These are phyloP conservation scores for Cheilinus undulatus DNA, from an alignment of 2,113 vertebrate genomes.

Conservation along the genomic window DNA sequence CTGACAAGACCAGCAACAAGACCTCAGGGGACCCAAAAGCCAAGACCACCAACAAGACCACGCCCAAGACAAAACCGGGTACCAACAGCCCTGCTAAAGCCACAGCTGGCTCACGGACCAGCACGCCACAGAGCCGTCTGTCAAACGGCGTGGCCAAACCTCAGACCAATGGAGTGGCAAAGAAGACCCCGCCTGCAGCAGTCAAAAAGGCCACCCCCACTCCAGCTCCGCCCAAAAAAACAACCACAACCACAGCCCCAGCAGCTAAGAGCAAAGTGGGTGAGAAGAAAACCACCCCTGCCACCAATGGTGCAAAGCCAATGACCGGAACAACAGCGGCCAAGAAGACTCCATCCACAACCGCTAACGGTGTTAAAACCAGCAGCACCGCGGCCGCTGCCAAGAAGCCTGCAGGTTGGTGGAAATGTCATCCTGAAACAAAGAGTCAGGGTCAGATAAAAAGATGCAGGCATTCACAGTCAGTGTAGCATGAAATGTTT, in stretches of 20 bases:
- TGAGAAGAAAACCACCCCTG: constrained; percentile 77
- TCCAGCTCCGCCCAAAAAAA: constrained; percentile 66
- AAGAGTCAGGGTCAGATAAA: neutral
- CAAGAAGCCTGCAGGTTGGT: constrained; percentile 79
- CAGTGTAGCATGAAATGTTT: constrained; percentile 11
- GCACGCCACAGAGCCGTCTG: constrained; percentile 71
- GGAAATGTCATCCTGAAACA: constrained; percentile 2
- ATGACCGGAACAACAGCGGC: constrained; percentile 45
- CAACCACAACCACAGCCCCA: constrained; percentile 11
- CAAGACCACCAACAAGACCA: constrained; percentile 74
- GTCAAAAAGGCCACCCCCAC: constrained; percentile 74
- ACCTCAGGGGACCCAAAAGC: constrained; percentile 74
- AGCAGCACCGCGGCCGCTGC: constrained; percentile 56
- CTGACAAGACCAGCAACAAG: constrained; percentile 73
- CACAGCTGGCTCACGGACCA: constrained; percentile 64
- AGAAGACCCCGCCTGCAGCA: constrained; percentile 65
- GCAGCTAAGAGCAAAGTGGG: constrained; percentile 70
- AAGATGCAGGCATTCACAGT: neutral
- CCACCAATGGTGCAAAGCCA: constrained; percentile 62
- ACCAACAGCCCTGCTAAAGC: constrained; percentile 60
- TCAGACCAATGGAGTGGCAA: constrained; percentile 73
- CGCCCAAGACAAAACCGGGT: constrained; percentile 74
- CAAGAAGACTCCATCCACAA: constrained; percentile 69
- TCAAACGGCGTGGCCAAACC: constrained; percentile 80
- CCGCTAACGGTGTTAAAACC: constrained; percentile 73